Base-by-base conservation (phyloP, 2,888 invertebrate genomes). In the Podabrus alpinus region DNA sequence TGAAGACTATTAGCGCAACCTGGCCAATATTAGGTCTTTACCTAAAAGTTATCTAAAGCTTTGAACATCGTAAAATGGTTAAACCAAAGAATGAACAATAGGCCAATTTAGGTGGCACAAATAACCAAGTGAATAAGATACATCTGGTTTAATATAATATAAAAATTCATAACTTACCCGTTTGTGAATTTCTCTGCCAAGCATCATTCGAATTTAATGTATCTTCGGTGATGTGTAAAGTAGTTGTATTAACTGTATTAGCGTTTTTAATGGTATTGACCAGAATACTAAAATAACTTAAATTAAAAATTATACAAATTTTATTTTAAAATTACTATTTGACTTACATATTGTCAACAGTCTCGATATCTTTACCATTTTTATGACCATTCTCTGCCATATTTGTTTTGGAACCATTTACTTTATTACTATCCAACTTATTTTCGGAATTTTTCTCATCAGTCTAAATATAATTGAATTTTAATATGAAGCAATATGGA, bases 301-400 rank as follows among this genome's bases (percentile, higher is more conserved):
- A 64, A 64, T 64, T 64, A 64, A 64, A 19, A 45, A 45, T 45
- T 45, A 45, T 45, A 45, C 7, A n/a, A n/a, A n/a, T 64, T 64
- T 11, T 16, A 16, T 19, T 64, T 64, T 7, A 64, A n/a, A 19
- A 64, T n/a, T 7, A n/a, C n/a, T 9, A n/a, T 45, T n/a, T 16
- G 15, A 86, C 86, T 84, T 86, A 87, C 87, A 87, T 86, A 83
- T 87, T 86, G 83, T 87, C 86, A 77, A 87, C 87, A 74, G 85
- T 85, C 78, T 86, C 86, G 68, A 85, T 81, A 69, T 85, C 86
- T 82, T 87, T 86, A 16, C 84, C 85, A 78, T 86, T 86, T 78
- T 86, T 86, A 75, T 83, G 83, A 21, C 82, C 82, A 74, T 82
- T 83, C 73, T 82, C 82, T 15, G 82, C 73, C 45, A 73, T 74